phyloP scores from a whole-genome alignment of 2,797 vertebrate species.

The Sebastes oblongus region DNA sequence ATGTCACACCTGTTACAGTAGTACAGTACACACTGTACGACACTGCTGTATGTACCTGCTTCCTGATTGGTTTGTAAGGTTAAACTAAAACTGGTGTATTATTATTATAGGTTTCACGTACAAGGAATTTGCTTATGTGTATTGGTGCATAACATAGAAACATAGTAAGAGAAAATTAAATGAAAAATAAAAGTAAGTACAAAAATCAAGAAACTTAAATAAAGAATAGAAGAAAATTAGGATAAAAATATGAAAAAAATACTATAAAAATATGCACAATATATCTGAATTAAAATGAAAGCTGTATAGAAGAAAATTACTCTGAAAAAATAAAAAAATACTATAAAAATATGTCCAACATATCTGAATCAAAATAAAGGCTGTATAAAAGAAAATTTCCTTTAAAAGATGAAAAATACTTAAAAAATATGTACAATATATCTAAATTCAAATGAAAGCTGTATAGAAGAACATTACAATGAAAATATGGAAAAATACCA shows the following conservation, averaged over 20 bases:
- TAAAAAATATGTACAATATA: rapidly evolving
- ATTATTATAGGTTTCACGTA: too few relatives aligned
- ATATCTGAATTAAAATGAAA: not conserved
- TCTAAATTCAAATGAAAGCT: rapidly evolving
- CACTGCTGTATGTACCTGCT: not conserved
- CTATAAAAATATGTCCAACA: too few relatives aligned
- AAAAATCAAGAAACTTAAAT: not conserved
- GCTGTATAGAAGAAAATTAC: not conserved
- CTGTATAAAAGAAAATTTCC: not conserved
- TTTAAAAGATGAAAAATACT: too few relatives aligned
- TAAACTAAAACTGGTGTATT: not conserved
- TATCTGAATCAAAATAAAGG: too few relatives aligned
- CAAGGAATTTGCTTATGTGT: not conserved
- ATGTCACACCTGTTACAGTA: not conserved
- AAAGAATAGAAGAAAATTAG: not conserved
- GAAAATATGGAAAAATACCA: too few relatives aligned
- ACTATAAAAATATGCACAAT: not conserved
- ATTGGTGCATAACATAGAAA: not conserved
- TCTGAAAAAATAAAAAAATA: too few relatives aligned
- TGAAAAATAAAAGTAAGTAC: not conserved
- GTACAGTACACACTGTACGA: not conserved
- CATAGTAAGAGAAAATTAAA: not conserved
- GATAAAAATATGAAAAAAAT: not conserved
- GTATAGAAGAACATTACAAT: not conserved
- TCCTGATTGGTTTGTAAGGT: not conserved